Conservation (phyloP, 2,888 invertebrate species). For the Glyphotaelius pellucidus region DNA sequence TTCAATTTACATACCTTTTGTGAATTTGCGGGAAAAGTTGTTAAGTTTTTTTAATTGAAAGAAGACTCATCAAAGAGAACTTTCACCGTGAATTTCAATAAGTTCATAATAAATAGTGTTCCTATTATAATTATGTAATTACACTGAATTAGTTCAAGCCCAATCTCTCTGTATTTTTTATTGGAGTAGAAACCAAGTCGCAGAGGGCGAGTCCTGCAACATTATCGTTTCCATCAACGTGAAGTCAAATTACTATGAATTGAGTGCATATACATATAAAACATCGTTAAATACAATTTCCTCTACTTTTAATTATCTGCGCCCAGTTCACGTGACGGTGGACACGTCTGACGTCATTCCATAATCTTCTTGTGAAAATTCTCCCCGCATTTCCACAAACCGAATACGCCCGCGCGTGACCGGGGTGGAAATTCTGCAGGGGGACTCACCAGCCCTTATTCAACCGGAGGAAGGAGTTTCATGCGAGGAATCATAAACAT, state of each 20-base stretch:
- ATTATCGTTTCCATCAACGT: neutral
- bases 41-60: too few species aligned
- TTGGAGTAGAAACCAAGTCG: too few species aligned
- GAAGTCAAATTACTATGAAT: neutral
- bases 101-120: too few species aligned
- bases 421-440: neutral
- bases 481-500: neutral
- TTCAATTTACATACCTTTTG: too few species aligned
- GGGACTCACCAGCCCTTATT: neutral
- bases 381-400: constrained; percentile 19
- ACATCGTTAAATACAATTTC: neutral
- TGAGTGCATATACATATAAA: neutral
- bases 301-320: neutral
- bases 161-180: too few species aligned
- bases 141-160: too few species aligned
- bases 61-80: too few species aligned
- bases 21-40: too few species aligned
- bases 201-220: too few species aligned
- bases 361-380: constrained; percentile 14
- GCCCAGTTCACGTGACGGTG: neutral
- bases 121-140: too few species aligned
- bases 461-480: neutral
- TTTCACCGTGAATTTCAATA: too few species aligned
- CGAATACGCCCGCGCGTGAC: constrained; percentile 16
- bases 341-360: constrained; percentile 28